A percentile compares a stretch with the other conserved stretches of the same genome.
Conservation (phyloP, 2,113 vertebrate species). For the Picathartes gymnocephalus region DNA sequence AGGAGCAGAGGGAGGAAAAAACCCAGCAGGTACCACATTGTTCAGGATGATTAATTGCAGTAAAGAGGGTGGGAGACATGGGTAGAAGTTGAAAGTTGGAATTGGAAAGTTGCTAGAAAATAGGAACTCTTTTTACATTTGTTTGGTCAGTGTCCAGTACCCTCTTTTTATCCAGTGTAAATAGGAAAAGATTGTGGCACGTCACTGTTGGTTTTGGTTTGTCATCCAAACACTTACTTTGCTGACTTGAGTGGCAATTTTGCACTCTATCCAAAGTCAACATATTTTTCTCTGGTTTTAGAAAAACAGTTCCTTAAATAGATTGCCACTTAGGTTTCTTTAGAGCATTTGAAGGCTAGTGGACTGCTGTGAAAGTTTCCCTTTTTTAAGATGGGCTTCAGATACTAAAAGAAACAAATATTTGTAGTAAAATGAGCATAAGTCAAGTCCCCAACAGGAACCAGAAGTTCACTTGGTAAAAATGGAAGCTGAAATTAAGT, state of each 20-base stretch:
- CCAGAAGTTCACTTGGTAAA: not conserved
- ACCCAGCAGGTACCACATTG: not conserved
- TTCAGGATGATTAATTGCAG: not conserved
- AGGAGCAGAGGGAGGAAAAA: not conserved
- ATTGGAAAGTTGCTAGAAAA: not conserved
- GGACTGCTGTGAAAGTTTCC: not conserved
- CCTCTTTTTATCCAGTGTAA: constrained; percentile 21
- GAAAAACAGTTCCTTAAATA: constrained; percentile 31
- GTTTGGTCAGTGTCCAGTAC: not conserved
- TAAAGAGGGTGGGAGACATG: not conserved
- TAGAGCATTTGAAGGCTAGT: not conserved
- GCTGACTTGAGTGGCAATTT: not conserved
- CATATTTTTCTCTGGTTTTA: not conserved
- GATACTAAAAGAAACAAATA: not conserved
- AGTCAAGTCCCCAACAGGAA: not conserved
- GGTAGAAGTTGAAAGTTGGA: not conserved
- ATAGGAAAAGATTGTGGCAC: constrained; percentile 29
- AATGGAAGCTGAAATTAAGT: not conserved
- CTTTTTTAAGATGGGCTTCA: not conserved
- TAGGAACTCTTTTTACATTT: not conserved
- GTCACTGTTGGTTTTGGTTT: not conserved
- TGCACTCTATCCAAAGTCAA: not conserved
- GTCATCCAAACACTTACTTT: not conserved
- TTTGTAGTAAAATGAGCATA: not conserved
- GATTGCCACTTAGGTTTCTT: not conserved